Percentiles rank a stretch among this genome's conserved stretches.
Evolutionary conservation across 2,797 vertebrate species (phyloP).

Genomic region (Lagodon rhomboides): DNA sequence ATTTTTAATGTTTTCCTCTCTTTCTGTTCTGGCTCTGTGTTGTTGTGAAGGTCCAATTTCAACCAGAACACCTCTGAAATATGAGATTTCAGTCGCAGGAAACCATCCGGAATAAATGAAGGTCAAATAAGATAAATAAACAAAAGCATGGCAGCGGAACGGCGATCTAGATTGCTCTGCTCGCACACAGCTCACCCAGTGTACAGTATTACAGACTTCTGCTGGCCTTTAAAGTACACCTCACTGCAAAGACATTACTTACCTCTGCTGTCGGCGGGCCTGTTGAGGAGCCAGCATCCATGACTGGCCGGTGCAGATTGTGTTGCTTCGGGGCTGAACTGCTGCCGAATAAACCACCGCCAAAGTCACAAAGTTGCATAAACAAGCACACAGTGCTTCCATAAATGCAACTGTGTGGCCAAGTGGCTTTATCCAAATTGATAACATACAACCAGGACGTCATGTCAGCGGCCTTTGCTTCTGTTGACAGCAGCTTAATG

Average conservation of each 20-base stretch:
- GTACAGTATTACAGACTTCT: neutral
- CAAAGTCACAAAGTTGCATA: conserved; percentile 58
- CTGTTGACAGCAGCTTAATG: conserved; percentile 7
- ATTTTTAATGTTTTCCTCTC: neutral
- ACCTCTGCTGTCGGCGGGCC: conserved; percentile 21
- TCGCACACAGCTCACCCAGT: neutral
- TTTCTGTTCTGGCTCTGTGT: neutral
- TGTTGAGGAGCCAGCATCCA: conserved; percentile 11
- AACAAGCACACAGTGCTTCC: conserved; percentile 25
- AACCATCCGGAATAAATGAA: neutral
- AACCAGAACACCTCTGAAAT: neutral
- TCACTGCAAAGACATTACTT: conserved; percentile 9
- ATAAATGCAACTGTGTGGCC: conserved; percentile 5
- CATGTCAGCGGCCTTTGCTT: conserved; percentile 24
- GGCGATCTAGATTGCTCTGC: neutral
- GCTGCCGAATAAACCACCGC: conserved; percentile 24
- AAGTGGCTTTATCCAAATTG: conserved; percentile 18
- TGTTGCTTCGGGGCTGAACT: conserved; percentile 12
- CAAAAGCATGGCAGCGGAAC: neutral
- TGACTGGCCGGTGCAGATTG: neutral
- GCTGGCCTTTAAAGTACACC: neutral
- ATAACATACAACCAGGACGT: neutral
- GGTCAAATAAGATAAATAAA: neutral
- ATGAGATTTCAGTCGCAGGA: conserved; percentile 5
- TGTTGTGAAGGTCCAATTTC: neutral